These are phyloP conservation scores for Nemopilema nomurai DNA, from an alignment of 30 jellyfish, hydroid and myxozoan genomes.

Conservation along the genomic window DNA sequence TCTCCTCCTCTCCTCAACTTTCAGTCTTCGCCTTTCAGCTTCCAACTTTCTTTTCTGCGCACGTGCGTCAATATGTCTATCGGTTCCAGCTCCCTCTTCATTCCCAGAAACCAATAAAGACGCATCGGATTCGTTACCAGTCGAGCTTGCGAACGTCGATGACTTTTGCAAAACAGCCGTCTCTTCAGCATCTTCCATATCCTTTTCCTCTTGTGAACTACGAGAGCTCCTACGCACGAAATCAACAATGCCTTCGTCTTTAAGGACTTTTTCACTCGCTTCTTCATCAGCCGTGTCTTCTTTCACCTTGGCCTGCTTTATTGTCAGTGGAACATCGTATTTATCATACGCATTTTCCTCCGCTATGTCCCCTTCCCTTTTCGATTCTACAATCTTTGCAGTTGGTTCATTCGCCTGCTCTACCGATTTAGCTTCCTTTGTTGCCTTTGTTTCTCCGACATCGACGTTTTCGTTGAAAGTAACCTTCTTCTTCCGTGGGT, in stretches of 20 bases:
- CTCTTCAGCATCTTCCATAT: not conserved
- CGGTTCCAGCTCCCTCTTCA: constrained; percentile 35
- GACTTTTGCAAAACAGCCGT: not conserved
- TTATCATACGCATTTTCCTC: constrained; percentile 35
- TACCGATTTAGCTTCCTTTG: not conserved
- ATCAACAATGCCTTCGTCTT: not conserved
- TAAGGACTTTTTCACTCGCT: not conserved
- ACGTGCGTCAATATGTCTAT: constrained; percentile 56
- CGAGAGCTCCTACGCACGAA: not conserved
- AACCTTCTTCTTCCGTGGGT: constrained; percentile 18
- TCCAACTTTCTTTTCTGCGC: constrained; percentile 62
- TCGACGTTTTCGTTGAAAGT: constrained; percentile 11
- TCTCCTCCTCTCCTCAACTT: constrained; percentile 64
- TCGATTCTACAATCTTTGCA: constrained; percentile 7
- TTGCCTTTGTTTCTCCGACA: not conserved
- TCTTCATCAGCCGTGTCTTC: constrained; percentile 9
- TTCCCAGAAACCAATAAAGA: constrained; percentile 17
- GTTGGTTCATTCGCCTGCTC: not conserved
- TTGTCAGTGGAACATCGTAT: constrained; percentile 57
- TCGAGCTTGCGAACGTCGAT: constrained; percentile 22
- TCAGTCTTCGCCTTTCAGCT: constrained; percentile 74
- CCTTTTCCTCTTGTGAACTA: not conserved
- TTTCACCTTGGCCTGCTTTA: constrained; percentile 32
- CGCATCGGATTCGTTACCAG: constrained; percentile 57
- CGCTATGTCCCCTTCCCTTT: not conserved